A percentile compares a stretch with the other conserved stretches of the same genome.
Evolutionary conservation across 1,140 invertebrate genomes (phyloP).

Genomic region (Aphis gossypii): DNA sequence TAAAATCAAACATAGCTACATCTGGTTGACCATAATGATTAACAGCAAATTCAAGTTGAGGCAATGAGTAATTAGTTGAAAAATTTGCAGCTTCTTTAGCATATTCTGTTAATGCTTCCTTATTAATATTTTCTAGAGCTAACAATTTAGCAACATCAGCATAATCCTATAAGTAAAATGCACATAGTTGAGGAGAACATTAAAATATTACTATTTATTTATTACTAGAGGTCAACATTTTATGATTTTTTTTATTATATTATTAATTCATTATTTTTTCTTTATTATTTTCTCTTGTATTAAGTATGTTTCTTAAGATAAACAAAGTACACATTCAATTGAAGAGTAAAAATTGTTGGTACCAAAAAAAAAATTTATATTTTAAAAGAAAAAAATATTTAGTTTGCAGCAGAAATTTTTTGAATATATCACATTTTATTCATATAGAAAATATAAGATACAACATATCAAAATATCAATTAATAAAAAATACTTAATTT

Average conservation of each 20-base stretch:
- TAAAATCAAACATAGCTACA: constrained; percentile 99
- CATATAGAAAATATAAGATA: no score
- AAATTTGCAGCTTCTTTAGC: constrained; percentile 95
- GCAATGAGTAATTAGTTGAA: constrained; percentile 90
- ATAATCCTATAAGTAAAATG: constrained; percentile 73
- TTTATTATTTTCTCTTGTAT: no score
- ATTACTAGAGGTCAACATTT: not conserved
- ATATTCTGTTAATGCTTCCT: constrained; percentile 87
- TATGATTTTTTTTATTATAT: not conserved
- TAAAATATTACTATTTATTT: not conserved
- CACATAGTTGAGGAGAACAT: not conserved
- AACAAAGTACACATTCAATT: not conserved
- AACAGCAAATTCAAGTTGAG: constrained; percentile 91
- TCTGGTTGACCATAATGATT: constrained; percentile 98
- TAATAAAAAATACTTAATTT: no score
- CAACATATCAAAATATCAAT: no score
- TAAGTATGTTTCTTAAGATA: no score
- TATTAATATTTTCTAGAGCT: constrained; percentile 88
- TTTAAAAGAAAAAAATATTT: no score
- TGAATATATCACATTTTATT: no score
- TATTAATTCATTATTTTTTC: no score
- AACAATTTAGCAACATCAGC: constrained; percentile 88
- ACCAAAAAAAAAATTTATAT: no score
- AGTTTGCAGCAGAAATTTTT: no score
- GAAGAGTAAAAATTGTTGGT: no score